These are phyloP conservation scores for Bujurquina vittata DNA, from an alignment of 2,113 vertebrate species.

Conservation along the genomic window DNA sequence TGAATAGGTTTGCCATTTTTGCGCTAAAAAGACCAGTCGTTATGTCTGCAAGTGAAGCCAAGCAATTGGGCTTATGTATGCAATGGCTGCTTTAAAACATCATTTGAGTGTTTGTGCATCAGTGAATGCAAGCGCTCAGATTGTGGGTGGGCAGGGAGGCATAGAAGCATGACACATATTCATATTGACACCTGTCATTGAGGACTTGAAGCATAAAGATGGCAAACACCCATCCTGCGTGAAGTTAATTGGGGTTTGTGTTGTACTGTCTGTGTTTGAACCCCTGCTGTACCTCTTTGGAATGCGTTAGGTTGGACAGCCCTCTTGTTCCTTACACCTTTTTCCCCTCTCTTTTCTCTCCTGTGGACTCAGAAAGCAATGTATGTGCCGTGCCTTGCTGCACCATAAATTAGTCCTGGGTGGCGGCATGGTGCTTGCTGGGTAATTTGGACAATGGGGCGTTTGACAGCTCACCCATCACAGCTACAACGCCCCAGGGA, in stretches of 20 bases:
- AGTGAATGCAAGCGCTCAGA: constrained; percentile 34
- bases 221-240: constrained; percentile 41
- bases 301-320: constrained; percentile 37
- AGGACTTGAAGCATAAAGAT: constrained; percentile 61
- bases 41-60: constrained; percentile 63
- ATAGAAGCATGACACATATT: constrained; percentile 51
- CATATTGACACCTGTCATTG: constrained; percentile 75
- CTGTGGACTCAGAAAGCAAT: constrained; percentile 68
- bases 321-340: constrained; percentile 8
- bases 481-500: constrained; percentile 76
- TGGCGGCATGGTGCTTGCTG: constrained; percentile 80
- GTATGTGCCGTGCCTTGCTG: constrained; percentile 33
- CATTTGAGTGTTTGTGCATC: constrained; percentile 65
- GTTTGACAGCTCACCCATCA: constrained; percentile 90
- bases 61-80: constrained; percentile 52
- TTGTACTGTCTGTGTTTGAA: constrained; percentile 17
- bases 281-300: constrained; percentile 32
- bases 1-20: constrained; percentile 46
- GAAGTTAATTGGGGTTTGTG: constrained; percentile 68
- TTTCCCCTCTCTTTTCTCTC: constrained; percentile 29
- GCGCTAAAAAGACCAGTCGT: constrained; percentile 57
- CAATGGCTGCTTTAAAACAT: constrained; percentile 52
- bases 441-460: constrained; percentile 87
- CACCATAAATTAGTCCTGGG: constrained; percentile 85
- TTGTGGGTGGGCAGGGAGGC: constrained; percentile 38